Evolutionary conservation across 2,888 invertebrate genomes (phyloP).

Genomic region (Schrankia costaestrigalis): DNA sequence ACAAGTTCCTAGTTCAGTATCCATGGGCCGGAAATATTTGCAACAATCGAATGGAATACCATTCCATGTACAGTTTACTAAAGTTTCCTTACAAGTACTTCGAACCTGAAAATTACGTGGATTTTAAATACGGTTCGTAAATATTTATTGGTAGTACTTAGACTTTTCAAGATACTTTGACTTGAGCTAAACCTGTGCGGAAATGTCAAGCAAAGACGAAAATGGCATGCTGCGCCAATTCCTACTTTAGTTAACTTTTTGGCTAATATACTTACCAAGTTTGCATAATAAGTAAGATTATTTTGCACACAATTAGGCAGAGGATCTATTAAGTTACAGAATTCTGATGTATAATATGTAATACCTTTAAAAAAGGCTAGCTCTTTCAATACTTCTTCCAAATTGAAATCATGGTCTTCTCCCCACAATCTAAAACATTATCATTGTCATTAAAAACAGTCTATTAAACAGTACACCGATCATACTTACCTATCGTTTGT

Average conservation of each 20-base stretch:
- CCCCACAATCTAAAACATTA: slow-evolving; percentile 81
- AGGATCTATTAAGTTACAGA: slow-evolving; percentile 80
- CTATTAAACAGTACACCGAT: slow-evolving; percentile 78
- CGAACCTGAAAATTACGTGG: slow-evolving; percentile 60
- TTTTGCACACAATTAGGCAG: slow-evolving; percentile 79
- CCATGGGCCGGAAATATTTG: slow-evolving; percentile 81
- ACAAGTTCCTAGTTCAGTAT: slow-evolving; percentile 85
- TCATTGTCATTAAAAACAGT: not conserved
- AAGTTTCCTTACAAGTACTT: slow-evolving; percentile 78
- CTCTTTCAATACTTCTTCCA: slow-evolving; percentile 87
- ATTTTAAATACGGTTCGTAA: too few relatives aligned
- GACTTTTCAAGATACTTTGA: too few relatives aligned
- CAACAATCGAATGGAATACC: slow-evolving; percentile 82
- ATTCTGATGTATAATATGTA: slow-evolving; percentile 84
- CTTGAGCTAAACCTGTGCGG: too few relatives aligned
- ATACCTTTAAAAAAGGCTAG: slow-evolving; percentile 86
- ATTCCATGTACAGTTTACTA: slow-evolving; percentile 83
- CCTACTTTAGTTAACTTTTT: not conserved
- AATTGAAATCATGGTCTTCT: slow-evolving; percentile 84
- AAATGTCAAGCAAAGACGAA: not conserved
- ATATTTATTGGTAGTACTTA: too few relatives aligned
- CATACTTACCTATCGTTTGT: too few relatives aligned
- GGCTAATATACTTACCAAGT: slow-evolving; percentile 61
- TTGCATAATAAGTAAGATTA: slow-evolving; percentile 82
- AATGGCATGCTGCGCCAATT: not conserved